Conservation (phyloP, 1,140 invertebrate genomes). For the Ganaspis sp. region DNA sequence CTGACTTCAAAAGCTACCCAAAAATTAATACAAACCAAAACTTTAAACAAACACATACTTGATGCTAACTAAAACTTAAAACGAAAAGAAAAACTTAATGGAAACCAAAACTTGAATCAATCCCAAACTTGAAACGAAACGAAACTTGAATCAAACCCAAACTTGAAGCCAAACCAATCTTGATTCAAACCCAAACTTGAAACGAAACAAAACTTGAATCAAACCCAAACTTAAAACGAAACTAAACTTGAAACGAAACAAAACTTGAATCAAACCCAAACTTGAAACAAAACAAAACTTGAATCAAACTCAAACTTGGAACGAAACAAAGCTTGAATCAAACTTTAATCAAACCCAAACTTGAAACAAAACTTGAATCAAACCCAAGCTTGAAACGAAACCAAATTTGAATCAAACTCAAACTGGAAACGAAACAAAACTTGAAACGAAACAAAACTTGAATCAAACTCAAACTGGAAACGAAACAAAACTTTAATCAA, state of each 20-base stretch:
- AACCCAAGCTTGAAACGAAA: background rate
- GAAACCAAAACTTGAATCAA: no score
- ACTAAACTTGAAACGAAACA: no score
- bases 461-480: background rate
- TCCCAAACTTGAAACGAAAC: no score
- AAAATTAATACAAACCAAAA: background rate
- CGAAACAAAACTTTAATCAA: background rate
- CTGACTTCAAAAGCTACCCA: no score
- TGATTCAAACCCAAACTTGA: no score
- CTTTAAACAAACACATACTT: background rate
- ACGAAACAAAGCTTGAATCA: background rate
- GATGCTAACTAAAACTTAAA: background rate
- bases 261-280: no score
- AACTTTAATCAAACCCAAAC: background rate
- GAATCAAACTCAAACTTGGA: no score
- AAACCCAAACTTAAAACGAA: background rate
- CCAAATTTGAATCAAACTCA: background rate
- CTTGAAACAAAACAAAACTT: no score
- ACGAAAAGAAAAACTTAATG: background rate
- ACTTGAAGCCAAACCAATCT: no score
- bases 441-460: background rate
- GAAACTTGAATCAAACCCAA: no score
- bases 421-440: no score
- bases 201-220: background rate
- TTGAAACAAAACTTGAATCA: background rate